These are phyloP conservation scores for Aselliscus stoliczkanus DNA, from an alignment of 2,797 vertebrate genomes.

Conservation along the genomic window DNA sequence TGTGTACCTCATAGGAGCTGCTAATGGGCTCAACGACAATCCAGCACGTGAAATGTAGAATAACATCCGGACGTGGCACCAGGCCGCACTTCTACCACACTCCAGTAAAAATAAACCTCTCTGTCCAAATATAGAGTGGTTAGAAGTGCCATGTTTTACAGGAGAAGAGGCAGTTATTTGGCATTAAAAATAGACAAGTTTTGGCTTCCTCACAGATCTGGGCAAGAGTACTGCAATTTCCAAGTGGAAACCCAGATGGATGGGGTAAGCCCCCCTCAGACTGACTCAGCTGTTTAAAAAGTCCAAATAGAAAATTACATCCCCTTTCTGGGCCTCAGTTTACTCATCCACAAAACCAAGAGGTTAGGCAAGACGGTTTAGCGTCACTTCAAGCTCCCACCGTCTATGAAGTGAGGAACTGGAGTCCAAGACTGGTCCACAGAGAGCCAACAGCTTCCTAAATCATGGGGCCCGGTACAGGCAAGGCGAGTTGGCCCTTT, in stretches of 20 bases:
- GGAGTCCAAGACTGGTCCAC: not conserved
- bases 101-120: constrained; percentile 70
- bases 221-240: constrained; percentile 47
- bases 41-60: constrained; percentile 17
- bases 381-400: not conserved
- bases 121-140: constrained; percentile 61
- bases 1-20: not conserved
- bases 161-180: constrained; percentile 55
- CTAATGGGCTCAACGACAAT: constrained; percentile 1
- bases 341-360: not conserved
- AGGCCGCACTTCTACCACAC: constrained; percentile 25
- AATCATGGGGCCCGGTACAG: not conserved
- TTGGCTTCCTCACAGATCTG: constrained; percentile 48
- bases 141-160: constrained; percentile 67
- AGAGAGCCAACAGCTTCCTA: not conserved
- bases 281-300: constrained; percentile 52
- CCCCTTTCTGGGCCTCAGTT: constrained; percentile 17
- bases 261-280: not conserved
- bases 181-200: constrained; percentile 62
- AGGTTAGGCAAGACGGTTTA: not conserved
- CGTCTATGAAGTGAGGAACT: not conserved
- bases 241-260: constrained; percentile 55
- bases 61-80: constrained; percentile 51
- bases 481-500: not conserved
- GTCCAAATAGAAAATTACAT: not conserved